Percentiles rank a stretch among this genome's conserved stretches.
phyloP scores from a whole-genome alignment of 2,113 vertebrate genomes.

The Albula glossodonta region DNA sequence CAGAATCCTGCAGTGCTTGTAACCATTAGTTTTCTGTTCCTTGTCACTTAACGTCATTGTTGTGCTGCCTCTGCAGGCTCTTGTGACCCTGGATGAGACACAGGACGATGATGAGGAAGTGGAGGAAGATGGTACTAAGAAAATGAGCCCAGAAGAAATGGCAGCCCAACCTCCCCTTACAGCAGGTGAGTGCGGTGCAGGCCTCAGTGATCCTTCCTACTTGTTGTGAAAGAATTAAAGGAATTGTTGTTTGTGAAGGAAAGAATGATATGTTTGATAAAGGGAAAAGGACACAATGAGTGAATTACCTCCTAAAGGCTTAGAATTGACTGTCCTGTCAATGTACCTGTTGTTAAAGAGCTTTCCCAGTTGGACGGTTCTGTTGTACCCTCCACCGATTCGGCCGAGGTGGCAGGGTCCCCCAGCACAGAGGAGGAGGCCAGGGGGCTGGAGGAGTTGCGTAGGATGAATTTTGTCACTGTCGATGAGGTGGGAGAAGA shows the following conservation, averaged over 20 bases:
- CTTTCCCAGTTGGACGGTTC: slow-evolving; percentile 30
- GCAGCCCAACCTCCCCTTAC: background rate
- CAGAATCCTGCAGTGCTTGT: slow-evolving; percentile 32
- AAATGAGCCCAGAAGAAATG: slow-evolving; percentile 29
- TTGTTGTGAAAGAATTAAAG: too few relatives aligned
- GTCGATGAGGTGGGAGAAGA: slow-evolving; percentile 82
- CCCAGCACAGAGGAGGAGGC: slow-evolving; percentile 63
- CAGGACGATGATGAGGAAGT: slow-evolving; percentile 70
- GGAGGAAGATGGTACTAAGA: slow-evolving; percentile 36
- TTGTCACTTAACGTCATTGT: slow-evolving; percentile 8
- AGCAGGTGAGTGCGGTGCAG: slow-evolving; percentile 61
- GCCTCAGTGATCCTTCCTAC: slow-evolving; percentile 18
- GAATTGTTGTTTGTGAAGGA: too few relatives aligned
- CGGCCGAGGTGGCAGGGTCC: slow-evolving; percentile 59
- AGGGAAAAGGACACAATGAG: too few relatives aligned
- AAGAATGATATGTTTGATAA: too few relatives aligned
- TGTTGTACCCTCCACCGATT: background rate
- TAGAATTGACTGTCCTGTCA: too few relatives aligned
- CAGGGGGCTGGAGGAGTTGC: slow-evolving; percentile 62
- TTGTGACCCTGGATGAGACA: slow-evolving; percentile 77
- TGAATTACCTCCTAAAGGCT: too few relatives aligned
- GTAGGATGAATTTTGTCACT: slow-evolving; percentile 76
- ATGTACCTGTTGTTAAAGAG: background rate
- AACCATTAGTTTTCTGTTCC: too few relatives aligned
- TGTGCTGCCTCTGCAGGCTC: slow-evolving; percentile 58